These are phyloP conservation scores for Cyphomyrus discorhynchus DNA, from an alignment of 2,113 vertebrate genomes.

Conservation along the genomic window DNA sequence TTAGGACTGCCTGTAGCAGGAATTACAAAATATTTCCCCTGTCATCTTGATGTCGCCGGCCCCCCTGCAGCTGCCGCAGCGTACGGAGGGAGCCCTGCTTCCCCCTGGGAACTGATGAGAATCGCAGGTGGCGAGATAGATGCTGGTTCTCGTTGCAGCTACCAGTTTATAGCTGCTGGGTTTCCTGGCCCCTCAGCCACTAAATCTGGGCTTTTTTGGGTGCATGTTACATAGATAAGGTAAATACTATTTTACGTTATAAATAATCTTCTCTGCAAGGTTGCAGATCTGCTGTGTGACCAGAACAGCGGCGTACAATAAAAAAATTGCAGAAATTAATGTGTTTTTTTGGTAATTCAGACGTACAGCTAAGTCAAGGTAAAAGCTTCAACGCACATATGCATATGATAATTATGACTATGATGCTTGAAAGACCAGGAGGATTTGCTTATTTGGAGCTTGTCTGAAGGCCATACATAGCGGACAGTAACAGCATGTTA, in stretches of 20 bases:
- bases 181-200: neutral
- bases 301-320: neutral
- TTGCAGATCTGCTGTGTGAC: neutral
- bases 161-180: neutral
- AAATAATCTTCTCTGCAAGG: neutral
- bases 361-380: neutral
- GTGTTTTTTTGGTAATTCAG: neutral
- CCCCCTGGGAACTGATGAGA: neutral
- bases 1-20: slow-evolving; percentile 28
- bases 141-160: neutral
- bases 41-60: slow-evolving; percentile 32
- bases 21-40: slow-evolving; percentile 34
- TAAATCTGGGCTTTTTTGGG: neutral
- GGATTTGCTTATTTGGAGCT: neutral
- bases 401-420: neutral
- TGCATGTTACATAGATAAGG: neutral
- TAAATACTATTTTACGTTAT: neutral
- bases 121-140: neutral
- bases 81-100: slow-evolving; percentile 22
- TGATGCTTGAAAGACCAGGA: neutral
- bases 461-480: neutral
- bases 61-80: slow-evolving; percentile 26
- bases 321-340: neutral
- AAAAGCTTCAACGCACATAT: neutral
- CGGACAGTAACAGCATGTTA: neutral